phyloP scores from a whole-genome alignment of 2,797 vertebrate species.

The Pogonophryne albipinna region DNA sequence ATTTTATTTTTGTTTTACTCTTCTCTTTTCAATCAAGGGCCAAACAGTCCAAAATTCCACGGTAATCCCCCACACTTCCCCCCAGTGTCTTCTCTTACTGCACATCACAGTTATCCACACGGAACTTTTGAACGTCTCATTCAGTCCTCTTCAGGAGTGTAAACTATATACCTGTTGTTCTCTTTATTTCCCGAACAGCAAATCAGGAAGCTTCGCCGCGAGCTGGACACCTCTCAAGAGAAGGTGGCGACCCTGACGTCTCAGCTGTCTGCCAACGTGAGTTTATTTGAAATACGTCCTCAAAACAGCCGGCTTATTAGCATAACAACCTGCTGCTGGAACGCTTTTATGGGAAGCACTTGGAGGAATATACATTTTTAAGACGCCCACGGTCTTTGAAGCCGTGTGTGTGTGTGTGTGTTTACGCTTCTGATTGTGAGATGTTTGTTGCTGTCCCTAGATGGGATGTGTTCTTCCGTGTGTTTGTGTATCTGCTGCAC shows the following conservation, averaged over 20 bases:
- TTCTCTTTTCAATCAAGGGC: conserved; percentile 87
- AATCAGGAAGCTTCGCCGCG: conserved; percentile 97
- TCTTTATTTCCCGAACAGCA: conserved; percentile 83
- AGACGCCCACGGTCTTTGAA: conserved; percentile 38
- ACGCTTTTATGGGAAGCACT: conserved; percentile 17
- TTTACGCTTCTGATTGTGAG: too few species aligned
- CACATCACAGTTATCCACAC: conserved; percentile 44
- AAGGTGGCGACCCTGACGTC: conserved; percentile 98
- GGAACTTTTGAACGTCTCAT: conserved; percentile 40
- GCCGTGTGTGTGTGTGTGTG: conserved; percentile 12
- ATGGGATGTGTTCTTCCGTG: too few species aligned
- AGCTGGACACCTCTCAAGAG: conserved; percentile 96
- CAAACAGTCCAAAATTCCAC: conserved; percentile 86
- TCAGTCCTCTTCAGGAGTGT: background rate
- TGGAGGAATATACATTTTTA: conserved; percentile 51
- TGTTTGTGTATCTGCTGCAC: conserved; percentile 12
- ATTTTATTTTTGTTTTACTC: conserved; percentile 66
- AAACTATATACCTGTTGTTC: conserved; percentile 10
- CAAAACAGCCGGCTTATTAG: conserved; percentile 55
- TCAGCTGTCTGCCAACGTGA: conserved; percentile 96
- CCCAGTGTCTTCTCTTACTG: conserved; percentile 48
- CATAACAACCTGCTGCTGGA: conserved; percentile 51
- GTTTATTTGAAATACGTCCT: conserved; percentile 71
- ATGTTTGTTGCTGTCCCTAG: too few species aligned
- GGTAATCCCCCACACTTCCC: conserved; percentile 78